These are phyloP conservation scores for Leistus spinibarbis DNA, from an alignment of 2,888 invertebrate genomes.

Conservation along the genomic window DNA sequence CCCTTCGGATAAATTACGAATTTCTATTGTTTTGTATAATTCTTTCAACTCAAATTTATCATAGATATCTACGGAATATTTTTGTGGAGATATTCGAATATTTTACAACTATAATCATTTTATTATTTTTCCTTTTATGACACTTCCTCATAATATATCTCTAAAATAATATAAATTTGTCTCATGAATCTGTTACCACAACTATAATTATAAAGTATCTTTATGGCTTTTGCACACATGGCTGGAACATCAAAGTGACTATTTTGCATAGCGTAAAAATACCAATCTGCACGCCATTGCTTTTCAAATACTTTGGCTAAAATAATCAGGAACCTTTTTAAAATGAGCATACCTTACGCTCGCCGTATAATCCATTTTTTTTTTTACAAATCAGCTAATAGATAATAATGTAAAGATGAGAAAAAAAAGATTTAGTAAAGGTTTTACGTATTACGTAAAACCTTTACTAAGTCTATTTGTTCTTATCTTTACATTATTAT, in stretches of 20 bases:
- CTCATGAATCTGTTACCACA: background rate
- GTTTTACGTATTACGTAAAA: too few relatives aligned
- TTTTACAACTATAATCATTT: background rate
- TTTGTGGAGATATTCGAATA: background rate
- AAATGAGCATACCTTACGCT: too few relatives aligned
- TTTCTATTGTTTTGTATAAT: background rate
- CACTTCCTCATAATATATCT: background rate
- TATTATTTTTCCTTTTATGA: background rate
- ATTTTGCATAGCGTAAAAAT: background rate
- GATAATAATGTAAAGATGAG: too few relatives aligned
- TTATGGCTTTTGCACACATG: background rate
- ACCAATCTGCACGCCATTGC: background rate
- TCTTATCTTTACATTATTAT: too few relatives aligned
- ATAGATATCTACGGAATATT: background rate
- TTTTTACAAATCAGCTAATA: too few relatives aligned
- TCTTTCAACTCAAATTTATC: background rate
- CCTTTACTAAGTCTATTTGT: too few relatives aligned
- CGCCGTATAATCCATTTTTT: too few relatives aligned
- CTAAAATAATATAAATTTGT: background rate
- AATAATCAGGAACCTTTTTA: background rate
- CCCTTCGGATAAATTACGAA: conserved; percentile 18
- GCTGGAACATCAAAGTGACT: background rate
- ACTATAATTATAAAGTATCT: background rate
- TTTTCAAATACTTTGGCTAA: background rate
- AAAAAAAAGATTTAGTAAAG: too few relatives aligned